phyloP scores from a whole-genome alignment of 2,797 vertebrate species.

The Myripristis murdjan region DNA sequence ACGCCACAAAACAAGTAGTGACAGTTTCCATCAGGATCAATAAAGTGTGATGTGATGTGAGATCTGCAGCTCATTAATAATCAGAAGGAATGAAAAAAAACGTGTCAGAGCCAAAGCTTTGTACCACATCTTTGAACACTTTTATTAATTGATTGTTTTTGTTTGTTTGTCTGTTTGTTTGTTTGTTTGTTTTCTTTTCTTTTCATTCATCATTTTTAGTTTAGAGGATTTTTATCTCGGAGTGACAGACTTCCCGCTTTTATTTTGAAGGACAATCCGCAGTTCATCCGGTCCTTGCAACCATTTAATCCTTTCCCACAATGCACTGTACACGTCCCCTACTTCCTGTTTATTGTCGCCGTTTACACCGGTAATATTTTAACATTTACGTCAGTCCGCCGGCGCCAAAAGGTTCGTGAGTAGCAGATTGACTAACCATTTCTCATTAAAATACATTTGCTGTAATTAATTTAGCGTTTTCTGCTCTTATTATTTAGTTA shows the following conservation, averaged over 20 bases:
- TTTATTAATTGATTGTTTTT: no score
- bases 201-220: no score
- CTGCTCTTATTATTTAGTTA: constrained; percentile 59
- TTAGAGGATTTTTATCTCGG: no score
- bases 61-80: no score
- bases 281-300: constrained; percentile 57
- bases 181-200: no score
- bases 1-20: no score
- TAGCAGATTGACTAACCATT: constrained; percentile 19
- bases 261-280: constrained; percentile 54
- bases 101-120: no score
- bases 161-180: no score
- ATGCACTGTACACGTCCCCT: constrained; percentile 78
- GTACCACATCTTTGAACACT: no score
- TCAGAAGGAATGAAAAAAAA: no score
- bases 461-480: neutral
- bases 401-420: constrained; percentile 61
- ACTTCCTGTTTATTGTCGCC: constrained; percentile 85
- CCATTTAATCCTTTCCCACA: constrained; percentile 86
- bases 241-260: constrained; percentile 15
- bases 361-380: constrained; percentile 68
- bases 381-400: constrained; percentile 25
- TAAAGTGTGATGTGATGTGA: no score
- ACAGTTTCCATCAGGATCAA: no score
- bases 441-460: fast-evolving